Percentiles rank a stretch among this genome's conserved stretches.
phyloP scores from a whole-genome alignment of 2,113 vertebrate genomes.

The Micronycteris hirsuta region DNA sequence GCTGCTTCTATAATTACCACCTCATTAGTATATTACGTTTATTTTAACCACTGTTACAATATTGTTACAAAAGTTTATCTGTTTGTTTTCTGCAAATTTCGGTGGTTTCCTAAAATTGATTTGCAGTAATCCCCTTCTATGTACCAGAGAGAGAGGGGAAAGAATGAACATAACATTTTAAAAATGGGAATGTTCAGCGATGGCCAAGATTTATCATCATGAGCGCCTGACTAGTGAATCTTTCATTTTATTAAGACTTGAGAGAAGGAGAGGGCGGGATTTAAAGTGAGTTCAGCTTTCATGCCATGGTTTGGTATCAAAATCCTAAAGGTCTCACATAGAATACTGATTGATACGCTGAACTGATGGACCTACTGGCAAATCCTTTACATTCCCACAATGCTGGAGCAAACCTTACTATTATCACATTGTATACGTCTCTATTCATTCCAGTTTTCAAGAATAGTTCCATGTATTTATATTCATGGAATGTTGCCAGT shows the following conservation, averaged over 20 bases:
- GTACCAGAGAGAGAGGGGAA: background rate
- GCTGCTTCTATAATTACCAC: no score
- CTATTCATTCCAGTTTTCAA: background rate
- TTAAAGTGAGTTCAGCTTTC: background rate
- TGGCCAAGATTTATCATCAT: background rate
- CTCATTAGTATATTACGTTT: no score
- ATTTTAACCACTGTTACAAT: no score
- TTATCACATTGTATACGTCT: background rate
- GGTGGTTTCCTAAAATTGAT: background rate
- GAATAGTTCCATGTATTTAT: background rate
- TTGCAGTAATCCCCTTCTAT: background rate
- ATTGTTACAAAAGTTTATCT: background rate
- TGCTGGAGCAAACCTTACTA: background rate
- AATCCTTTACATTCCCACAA: background rate
- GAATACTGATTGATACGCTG: background rate
- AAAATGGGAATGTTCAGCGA: background rate
- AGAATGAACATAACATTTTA: background rate
- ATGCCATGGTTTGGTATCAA: background rate
- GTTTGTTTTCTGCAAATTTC: background rate
- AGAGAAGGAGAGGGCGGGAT: background rate
- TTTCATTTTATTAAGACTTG: background rate
- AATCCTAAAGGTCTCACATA: background rate
- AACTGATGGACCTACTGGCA: background rate
- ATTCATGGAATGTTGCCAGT: background rate
- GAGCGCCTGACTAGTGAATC: background rate